Conservation (phyloP, 2,113 vertebrate genomes). For the Cryptomyrus ogoouensis region DNA sequence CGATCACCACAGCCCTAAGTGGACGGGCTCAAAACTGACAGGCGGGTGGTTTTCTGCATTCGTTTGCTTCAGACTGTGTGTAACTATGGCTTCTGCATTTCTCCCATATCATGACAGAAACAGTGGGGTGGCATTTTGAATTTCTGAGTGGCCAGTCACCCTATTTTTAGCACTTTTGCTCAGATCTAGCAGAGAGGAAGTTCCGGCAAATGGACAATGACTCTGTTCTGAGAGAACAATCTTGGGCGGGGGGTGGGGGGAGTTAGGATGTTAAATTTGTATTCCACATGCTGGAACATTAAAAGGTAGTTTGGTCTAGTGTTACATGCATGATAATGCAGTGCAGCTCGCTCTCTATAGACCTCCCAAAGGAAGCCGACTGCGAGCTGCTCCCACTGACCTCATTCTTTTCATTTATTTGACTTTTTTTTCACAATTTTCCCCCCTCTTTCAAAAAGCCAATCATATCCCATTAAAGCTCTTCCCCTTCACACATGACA, state of each 20-base stretch:
- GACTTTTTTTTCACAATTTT: not conserved
- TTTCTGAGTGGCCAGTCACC: not conserved
- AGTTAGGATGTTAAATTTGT: not conserved
- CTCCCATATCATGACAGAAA: not conserved
- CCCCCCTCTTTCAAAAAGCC: not conserved
- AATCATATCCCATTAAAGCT: not conserved
- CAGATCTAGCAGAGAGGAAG: slow-evolving; percentile 9
- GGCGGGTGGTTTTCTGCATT: not conserved
- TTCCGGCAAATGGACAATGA: not conserved
- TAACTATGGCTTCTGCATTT: not conserved
- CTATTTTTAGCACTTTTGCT: not conserved
- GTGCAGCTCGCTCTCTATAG: not conserved
- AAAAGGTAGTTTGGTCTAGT: not conserved
- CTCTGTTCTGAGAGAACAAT: not conserved
- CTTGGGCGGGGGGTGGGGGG: not conserved
- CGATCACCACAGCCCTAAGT: not conserved
- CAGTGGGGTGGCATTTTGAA: not conserved
- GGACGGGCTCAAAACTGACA: not conserved
- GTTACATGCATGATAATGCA: not conserved
- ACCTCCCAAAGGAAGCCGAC: not conserved
- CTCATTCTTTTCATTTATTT: not conserved
- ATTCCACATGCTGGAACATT: not conserved
- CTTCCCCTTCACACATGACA: not conserved
- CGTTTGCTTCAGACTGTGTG: not conserved
- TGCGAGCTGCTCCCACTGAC: not conserved